Base-by-base conservation (phyloP, 2,113 vertebrate species). In the Euleptes europaea region DNA sequence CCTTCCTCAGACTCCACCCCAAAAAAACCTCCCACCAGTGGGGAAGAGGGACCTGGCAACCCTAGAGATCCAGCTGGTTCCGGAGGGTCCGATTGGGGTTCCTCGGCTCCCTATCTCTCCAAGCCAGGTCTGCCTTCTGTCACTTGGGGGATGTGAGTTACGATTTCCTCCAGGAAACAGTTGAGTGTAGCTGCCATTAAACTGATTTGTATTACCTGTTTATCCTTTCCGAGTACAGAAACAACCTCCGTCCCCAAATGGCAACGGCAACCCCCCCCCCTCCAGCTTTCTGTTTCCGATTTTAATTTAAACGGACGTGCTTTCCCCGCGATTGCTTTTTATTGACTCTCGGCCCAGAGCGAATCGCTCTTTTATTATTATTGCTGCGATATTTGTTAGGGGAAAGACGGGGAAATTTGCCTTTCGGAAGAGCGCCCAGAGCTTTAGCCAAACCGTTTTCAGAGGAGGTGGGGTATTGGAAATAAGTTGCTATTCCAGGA, bases 171-270 rank as follows among this genome's bases (percentile, higher is more conserved):
- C 2, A 14, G 86, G 91, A 92, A 71, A 31, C 47, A 44, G 0
- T 23, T 40, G 87, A 57, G 75, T 78, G 84, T 84, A 0, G 1
- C 86, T 92, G 90, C 88, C 87, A 13, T 90, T 88, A 88, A 89
- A 85, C 87, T 92, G 91, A 90, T 89, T 86, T 91, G 88, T 88
- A 85, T 87, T 63, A 79, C 66, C 84, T 84, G 89, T 90, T 92
- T 83, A 79, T 94, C 90, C 87, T 69, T 84, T 63, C 65, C 89
- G 40, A 60, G 28, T 35, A 85, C 82, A 82, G 54, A 31, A 66
- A 89, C 8, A 2, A 75, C 85, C 80, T 31, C 31, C 49, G 12
- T 76, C 65, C 84, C 60, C 12, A 81, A 85, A 85, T 75, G 1
- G 38, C 84, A 88, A 88, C 85, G 86, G 91, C 92, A 91, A 85